Percentiles rank a stretch among this genome's conserved stretches.
Evolutionary conservation across 2,888 invertebrate species (phyloP).

Genomic region (Zygogramma bicolorata): DNA sequence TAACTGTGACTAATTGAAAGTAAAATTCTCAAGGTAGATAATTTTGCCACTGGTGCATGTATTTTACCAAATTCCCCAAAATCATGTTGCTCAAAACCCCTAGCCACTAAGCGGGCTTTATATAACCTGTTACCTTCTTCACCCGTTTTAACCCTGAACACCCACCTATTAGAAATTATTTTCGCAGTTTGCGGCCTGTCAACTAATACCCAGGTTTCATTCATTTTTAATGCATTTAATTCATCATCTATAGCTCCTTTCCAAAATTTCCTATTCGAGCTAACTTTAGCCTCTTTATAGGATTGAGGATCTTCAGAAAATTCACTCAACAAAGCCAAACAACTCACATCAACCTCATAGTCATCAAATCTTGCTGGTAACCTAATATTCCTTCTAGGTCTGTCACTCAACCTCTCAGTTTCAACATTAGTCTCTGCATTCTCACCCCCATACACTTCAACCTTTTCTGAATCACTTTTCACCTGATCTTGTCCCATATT

Average conservation of each 20-base stretch:
- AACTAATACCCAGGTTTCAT: slow-evolving; percentile 39
- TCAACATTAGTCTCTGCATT: too few relatives aligned
- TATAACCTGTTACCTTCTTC: slow-evolving; percentile 32
- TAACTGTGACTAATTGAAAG: too few relatives aligned
- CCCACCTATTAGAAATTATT: slow-evolving; percentile 43
- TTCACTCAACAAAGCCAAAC: too few relatives aligned
- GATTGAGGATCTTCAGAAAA: too few relatives aligned
- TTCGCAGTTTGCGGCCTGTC: slow-evolving; percentile 18
- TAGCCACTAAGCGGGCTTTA: slow-evolving; percentile 53
- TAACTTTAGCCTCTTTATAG: slow-evolving; percentile 34
- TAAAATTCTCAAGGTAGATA: too few relatives aligned
- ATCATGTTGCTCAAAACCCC: slow-evolving; percentile 51
- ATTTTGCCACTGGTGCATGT: not conserved
- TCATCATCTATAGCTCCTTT: slow-evolving; percentile 43
- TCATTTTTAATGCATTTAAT: slow-evolving; percentile 42
- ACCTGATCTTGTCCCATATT: not conserved
- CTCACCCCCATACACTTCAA: not conserved
- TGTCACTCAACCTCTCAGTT: too few relatives aligned
- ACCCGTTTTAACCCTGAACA: slow-evolving; percentile 41
- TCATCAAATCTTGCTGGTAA: too few relatives aligned
- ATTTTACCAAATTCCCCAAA: not conserved
- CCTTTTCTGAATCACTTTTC: not conserved
- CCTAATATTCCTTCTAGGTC: too few relatives aligned
- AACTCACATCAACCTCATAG: too few relatives aligned
- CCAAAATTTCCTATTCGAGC: too few relatives aligned